Evolutionary conservation across 2,113 vertebrate species (phyloP).

Genomic region (Eulacestoma nigropectus): DNA sequence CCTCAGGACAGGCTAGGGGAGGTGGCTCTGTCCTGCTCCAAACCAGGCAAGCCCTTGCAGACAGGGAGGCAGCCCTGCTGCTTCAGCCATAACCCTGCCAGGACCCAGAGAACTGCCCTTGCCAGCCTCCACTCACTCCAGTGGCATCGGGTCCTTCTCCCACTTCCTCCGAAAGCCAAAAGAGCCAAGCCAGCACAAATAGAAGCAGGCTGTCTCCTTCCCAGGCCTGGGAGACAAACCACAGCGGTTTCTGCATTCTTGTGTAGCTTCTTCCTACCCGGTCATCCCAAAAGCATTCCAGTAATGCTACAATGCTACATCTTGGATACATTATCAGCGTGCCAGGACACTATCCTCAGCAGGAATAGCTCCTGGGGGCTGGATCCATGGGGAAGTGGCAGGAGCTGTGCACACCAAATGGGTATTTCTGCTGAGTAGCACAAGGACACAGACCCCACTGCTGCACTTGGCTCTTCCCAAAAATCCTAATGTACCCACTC

Average conservation of each 20-base stretch:
- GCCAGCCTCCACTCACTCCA: accelerated
- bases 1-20: accelerated
- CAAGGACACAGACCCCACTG: not conserved
- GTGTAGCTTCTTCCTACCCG: constrained; percentile 8
- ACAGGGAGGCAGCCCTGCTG: not conserved
- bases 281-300: constrained; percentile 44
- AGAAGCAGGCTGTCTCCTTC: constrained; percentile 6
- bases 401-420: not conserved
- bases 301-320: constrained; percentile 22
- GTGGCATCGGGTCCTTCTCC: accelerated
- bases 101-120: not conserved
- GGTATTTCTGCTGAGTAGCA: not conserved
- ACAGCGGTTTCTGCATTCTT: constrained; percentile 29
- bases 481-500: not conserved
- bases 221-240: constrained; percentile 21
- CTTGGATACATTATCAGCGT: not conserved
- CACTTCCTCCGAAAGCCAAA: not conserved
- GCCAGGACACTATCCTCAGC: not conserved
- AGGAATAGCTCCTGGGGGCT: not conserved
- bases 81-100: not conserved
- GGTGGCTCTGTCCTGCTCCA: not conserved
- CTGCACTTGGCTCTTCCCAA: not conserved
- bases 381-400: not conserved
- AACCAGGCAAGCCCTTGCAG: not conserved
- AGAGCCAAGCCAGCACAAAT: not conserved